Percentiles rank a stretch among this genome's conserved stretches.
These are phyloP conservation scores for Ischnura elegans DNA, from an alignment of 2,888 invertebrate species.

Conservation along the genomic window DNA sequence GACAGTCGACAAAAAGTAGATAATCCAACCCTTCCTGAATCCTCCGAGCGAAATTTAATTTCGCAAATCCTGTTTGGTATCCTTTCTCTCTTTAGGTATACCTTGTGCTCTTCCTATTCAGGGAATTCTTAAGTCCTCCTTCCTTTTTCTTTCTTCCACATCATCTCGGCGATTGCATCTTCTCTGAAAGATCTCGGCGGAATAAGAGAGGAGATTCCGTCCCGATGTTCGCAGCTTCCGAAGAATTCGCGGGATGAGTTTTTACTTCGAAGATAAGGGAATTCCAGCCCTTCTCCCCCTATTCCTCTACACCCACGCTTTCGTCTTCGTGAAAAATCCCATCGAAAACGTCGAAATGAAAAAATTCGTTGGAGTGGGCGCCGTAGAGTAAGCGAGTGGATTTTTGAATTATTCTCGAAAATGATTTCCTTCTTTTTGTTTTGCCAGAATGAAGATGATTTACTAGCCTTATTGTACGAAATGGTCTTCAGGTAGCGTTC, in stretches of 20 bases:
- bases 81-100: background rate
- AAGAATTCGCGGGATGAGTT: slow-evolving; percentile 16
- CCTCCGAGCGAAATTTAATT: background rate
- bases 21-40: background rate
- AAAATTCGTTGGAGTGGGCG: background rate
- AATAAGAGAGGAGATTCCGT: background rate
- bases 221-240: background rate
- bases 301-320: background rate
- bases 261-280: background rate
- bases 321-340: background rate
- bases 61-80: background rate
- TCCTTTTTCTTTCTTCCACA: background rate
- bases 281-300: background rate
- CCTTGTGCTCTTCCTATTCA: background rate
- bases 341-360: background rate
- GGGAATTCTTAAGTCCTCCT: background rate
- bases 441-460: background rate
- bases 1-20: background rate
- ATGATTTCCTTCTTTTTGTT: background rate
- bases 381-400: background rate
- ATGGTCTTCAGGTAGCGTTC: too few species aligned
- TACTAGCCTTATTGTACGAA: too few species aligned
- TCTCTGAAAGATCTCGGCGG: background rate
- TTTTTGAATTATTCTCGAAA: slow-evolving; percentile 2
- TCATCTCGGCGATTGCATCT: background rate